Conservation (phyloP, 2,797 vertebrate species). For the Coendou prehensilis region DNA sequence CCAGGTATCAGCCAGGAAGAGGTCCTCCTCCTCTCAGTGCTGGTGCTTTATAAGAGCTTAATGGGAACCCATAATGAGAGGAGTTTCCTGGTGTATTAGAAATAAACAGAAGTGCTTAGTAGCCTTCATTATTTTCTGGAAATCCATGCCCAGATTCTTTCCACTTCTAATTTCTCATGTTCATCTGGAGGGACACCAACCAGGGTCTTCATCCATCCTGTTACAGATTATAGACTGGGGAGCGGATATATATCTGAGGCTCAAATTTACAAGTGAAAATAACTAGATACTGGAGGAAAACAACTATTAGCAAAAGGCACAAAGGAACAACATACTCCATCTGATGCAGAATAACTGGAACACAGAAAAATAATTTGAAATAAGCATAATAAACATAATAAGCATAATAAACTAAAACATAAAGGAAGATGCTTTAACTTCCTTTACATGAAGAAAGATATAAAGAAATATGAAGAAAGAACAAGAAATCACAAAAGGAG, state of each 20-base stretch:
- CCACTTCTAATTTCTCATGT: background rate
- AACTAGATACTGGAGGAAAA: background rate
- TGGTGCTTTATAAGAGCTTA: background rate
- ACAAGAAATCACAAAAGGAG: background rate
- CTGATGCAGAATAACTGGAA: background rate
- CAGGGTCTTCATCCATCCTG: background rate
- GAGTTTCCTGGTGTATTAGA: background rate
- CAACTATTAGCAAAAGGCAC: background rate
- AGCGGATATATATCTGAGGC: background rate
- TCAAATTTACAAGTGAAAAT: background rate
- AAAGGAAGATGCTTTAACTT: background rate
- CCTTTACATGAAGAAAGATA: background rate
- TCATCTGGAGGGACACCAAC: background rate
- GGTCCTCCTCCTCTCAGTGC: background rate
- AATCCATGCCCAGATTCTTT: background rate
- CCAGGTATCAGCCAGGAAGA: background rate
- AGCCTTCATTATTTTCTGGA: background rate
- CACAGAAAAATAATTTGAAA: background rate
- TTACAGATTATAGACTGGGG: background rate
- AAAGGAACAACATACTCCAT: too few species aligned
- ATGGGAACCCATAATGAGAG: background rate
- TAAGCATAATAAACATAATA: background rate
- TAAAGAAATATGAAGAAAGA: background rate
- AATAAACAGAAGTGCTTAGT: background rate
- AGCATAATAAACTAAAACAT: background rate